These are phyloP conservation scores for Ernsta delagoae DNA, from an alignment of 2,888 invertebrate species.

Conservation along the genomic window DNA sequence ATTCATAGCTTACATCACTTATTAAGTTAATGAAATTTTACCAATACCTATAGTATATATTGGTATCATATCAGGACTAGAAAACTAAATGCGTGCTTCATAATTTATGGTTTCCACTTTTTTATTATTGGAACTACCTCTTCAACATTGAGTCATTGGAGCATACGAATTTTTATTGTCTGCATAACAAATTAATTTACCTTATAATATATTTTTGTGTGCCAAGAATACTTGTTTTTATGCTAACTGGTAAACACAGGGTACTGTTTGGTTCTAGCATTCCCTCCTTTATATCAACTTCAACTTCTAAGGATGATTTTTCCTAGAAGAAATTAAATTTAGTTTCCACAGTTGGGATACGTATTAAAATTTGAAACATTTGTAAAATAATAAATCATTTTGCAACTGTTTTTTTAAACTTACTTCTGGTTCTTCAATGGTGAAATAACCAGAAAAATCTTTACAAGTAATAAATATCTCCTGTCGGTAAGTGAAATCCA, in stretches of 20 bases:
- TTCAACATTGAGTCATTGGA: not conserved
- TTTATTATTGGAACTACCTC: no score
- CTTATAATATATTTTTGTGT: slow-evolving; percentile 67
- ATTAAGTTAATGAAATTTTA: no score
- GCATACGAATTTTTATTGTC: not conserved
- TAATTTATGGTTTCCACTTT: no score
- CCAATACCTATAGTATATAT: no score
- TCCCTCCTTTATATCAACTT: slow-evolving; percentile 64
- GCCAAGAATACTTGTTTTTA: slow-evolving; percentile 75
- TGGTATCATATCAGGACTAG: no score
- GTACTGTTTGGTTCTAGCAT: slow-evolving; percentile 73
- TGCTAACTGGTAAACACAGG: slow-evolving; percentile 67
- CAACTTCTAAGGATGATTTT: slow-evolving; percentile 57
- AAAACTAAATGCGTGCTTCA: no score
- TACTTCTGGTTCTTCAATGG: slow-evolving; percentile 64
- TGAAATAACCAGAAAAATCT: slow-evolving; percentile 78
- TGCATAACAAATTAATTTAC: slow-evolving; percentile 48
- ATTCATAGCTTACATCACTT: no score
- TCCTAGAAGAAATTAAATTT: slow-evolving; percentile 44
- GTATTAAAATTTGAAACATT: no score
- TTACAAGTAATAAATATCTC: slow-evolving; percentile 77
- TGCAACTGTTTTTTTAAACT: not conserved
- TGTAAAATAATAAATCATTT: no score
- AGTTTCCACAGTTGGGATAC: not conserved
- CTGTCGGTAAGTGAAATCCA: slow-evolving; percentile 81